Evolutionary conservation across 1,140 invertebrate genomes (phyloP), one percentile per base, ranked within the genome.

Genomic region (Trichomalopsis sarcophagae): DNA sequence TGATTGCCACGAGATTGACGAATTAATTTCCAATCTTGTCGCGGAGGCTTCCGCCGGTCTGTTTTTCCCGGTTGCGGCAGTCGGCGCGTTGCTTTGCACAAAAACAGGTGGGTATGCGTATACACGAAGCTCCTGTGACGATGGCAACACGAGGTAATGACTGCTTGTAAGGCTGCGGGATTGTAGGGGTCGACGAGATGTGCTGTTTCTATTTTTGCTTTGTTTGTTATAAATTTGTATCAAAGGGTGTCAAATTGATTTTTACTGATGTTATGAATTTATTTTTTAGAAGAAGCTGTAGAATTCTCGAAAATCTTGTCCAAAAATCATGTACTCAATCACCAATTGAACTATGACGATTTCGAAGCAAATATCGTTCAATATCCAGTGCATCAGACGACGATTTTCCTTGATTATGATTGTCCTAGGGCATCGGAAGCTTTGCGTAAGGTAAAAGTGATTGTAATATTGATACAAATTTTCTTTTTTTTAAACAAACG

Each of bases 251-350:
- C 40, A 44, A 10, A 62, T 62, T 33, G 47, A 33, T 23, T 13
- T 30, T 27, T 68, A 66, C 75, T 14, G 5, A 50, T 55, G 5
- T 76, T 13, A 44, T 27, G 0, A 69, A 69, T 68, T 21, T 6
- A 68, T 79, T 82, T 47, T 85, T 68, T 33, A 85, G 84, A 78
- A 14, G 30, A 82, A 4, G 13, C 50, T n/a, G 33, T 71, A n/a
- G 47, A 71, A 33, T 82, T 86, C 17, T 86, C 84, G 2, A 82
- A 62, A 82, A 44, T 62, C 21, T 40, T 86, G 13, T 86, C 85
- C 2, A 40, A 66, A 14, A 74, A 83, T 44, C 2, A 75, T 27
- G 74, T 86, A 30, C 17, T 79, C 3, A 47, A 23, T 66, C 79
- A 86, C 74, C 27, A 74, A 30, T 71, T 78, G 40, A 77, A 81